Conservation (phyloP, 2,888 invertebrate species). For the Aleiodes alternator region DNA sequence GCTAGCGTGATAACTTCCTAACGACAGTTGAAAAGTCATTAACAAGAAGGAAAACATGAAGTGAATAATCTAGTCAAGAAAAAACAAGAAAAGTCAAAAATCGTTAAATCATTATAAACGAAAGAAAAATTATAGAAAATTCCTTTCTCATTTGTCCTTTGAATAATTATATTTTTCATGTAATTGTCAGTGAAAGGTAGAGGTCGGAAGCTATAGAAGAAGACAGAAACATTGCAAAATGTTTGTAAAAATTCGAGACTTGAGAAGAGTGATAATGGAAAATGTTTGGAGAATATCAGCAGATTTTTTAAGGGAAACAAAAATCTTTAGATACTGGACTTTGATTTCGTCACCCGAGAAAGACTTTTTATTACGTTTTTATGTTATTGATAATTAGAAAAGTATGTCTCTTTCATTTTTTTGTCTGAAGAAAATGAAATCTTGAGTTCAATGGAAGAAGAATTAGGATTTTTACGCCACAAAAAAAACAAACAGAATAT, state of each 20-base stretch:
- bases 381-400: conserved; percentile 27
- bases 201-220: conserved; percentile 25
- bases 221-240: conserved; percentile 35
- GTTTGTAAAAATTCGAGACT: conserved; percentile 44
- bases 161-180: conserved; percentile 32
- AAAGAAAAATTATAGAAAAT: conserved; percentile 11
- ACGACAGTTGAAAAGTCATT: conserved; percentile 14
- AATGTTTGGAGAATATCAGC: conserved; percentile 16
- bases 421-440: neutral
- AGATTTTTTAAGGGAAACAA: conserved; percentile 10
- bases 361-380: conserved; percentile 2
- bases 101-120: conserved; percentile 45
- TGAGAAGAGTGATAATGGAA: conserved; percentile 8
- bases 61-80: conserved; percentile 72
- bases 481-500: neutral
- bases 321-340: neutral
- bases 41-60: conserved; percentile 11
- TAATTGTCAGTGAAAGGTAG: conserved; percentile 21
- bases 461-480: conserved; percentile 21
- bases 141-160: conserved; percentile 18
- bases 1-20: conserved; percentile 75
- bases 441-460: neutral
- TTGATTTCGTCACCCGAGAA: conserved; percentile 17
- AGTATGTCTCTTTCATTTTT: conserved; percentile 13
- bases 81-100: conserved; percentile 55